Percentiles rank a stretch among this genome's conserved stretches.
These are phyloP conservation scores for Ammodytes dubius DNA, from an alignment of 2,113 vertebrate species.

Conservation along the genomic window DNA sequence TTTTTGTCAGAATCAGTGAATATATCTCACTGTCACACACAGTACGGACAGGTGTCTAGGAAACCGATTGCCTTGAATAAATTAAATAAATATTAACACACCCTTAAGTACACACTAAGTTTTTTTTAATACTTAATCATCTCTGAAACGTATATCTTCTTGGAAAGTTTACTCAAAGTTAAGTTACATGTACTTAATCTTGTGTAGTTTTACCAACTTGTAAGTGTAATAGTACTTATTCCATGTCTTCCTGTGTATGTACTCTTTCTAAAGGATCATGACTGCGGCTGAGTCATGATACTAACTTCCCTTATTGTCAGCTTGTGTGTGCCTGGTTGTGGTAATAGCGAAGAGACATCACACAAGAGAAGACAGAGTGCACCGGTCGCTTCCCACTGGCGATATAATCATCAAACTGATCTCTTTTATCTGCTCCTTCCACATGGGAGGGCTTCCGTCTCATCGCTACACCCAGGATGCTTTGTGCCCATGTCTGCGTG, in stretches of 20 bases:
- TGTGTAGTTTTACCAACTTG: too few species aligned
- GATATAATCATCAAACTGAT: slow-evolving; percentile 66
- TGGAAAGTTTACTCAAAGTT: too few species aligned
- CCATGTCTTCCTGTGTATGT: neutral
- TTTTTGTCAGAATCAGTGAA: too few species aligned
- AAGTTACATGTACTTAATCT: too few species aligned
- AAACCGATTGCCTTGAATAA: too few species aligned
- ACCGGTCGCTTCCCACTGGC: slow-evolving; percentile 27
- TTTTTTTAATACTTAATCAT: too few species aligned
- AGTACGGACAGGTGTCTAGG: too few species aligned
- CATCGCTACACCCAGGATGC: slow-evolving; percentile 27
- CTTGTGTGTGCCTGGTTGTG: neutral
- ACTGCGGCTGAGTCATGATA: slow-evolving; percentile 19
- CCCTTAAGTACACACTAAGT: too few species aligned
- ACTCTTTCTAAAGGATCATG: neutral
- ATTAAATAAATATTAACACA: too few species aligned
- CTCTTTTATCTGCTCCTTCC: slow-evolving; percentile 62
- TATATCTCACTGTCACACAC: too few species aligned
- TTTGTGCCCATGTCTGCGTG: slow-evolving; percentile 36
- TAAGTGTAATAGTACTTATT: neutral
- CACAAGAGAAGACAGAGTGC: slow-evolving; percentile 25
- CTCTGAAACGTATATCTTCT: too few species aligned
- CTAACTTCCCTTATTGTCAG: slow-evolving; percentile 14
- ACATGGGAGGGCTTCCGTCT: slow-evolving; percentile 36
- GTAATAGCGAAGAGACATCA: slow-evolving; percentile 20